These are phyloP conservation scores for Anguilla pacifica DNA, from an alignment of 2,797 vertebrate genomes.

Conservation along the genomic window DNA sequence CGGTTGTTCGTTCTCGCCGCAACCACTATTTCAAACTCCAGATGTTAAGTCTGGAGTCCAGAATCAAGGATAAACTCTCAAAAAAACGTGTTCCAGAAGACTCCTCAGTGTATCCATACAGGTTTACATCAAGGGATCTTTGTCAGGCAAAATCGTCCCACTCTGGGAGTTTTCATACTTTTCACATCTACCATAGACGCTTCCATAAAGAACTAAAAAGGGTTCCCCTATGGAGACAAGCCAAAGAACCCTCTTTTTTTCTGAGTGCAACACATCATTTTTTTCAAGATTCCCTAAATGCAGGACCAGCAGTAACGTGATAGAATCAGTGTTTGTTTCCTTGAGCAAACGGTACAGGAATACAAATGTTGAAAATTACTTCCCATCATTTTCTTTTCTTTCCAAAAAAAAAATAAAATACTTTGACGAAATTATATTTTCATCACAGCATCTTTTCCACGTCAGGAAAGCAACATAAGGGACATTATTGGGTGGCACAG, in stretches of 20 bases:
- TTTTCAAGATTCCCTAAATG: neutral
- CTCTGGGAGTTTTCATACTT: neutral
- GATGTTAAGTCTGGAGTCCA: neutral
- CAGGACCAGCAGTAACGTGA: neutral
- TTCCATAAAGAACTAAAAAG: neutral
- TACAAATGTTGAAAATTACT: neutral
- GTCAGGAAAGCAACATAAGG: neutral
- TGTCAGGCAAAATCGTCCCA: neutral
- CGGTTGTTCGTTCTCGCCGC: neutral
- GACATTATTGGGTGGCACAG: no score
- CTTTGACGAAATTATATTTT: no score
- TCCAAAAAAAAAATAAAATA: neutral
- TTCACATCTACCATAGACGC: neutral
- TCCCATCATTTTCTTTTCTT: neutral
- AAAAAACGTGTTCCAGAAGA: neutral
- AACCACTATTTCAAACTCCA: neutral
- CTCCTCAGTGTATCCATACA: neutral
- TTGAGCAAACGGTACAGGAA: neutral
- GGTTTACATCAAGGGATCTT: neutral
- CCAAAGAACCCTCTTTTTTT: neutral
- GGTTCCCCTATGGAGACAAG: neutral
- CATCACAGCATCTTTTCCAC: neutral
- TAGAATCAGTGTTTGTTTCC: neutral
- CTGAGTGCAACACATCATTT: no score
- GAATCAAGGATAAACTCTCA: neutral